These are phyloP conservation scores for Clarias gariepinus DNA, from an alignment of 2,113 vertebrate genomes.

Conservation along the genomic window DNA sequence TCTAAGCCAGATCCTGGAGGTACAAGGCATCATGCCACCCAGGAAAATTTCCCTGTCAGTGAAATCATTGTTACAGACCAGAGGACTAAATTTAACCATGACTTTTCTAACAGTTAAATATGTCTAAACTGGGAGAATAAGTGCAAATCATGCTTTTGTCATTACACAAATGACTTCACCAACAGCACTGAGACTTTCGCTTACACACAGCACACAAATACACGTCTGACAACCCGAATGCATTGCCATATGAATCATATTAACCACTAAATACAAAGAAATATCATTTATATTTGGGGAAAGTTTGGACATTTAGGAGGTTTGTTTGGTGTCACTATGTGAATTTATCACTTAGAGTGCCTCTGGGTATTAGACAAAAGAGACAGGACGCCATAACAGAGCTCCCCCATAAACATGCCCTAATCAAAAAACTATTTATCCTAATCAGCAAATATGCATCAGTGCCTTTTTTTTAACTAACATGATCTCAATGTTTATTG, in stretches of 20 bases:
- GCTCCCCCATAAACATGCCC: constrained; percentile 50
- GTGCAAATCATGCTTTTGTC: constrained; percentile 1
- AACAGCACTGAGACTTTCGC: constrained; percentile 1
- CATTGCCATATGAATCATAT: neutral
- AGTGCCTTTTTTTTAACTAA: constrained; percentile 34
- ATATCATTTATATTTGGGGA: constrained; percentile 23
- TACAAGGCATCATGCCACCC: neutral
- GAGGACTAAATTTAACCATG: neutral
- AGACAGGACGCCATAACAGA: constrained; percentile 58
- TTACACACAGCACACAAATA: neutral
- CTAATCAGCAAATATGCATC: constrained; percentile 63
- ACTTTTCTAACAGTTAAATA: neutral
- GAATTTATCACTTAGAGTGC: constrained; percentile 49
- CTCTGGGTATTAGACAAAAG: constrained; percentile 39
- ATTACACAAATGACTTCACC: constrained; percentile 22
- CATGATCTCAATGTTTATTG: constrained; percentile 57
- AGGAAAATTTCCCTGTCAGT: neutral
- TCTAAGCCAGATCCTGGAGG: no score
- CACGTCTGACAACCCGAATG: constrained; percentile 3
- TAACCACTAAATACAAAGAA: constrained; percentile 22
- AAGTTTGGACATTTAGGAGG: constrained; percentile 34
- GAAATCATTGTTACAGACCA: neutral
- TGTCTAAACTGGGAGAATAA: neutral
- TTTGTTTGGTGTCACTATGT: constrained; percentile 45
- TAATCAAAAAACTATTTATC: constrained; percentile 73